Evolutionary conservation across 2,113 vertebrate genomes (phyloP), one percentile per base, ranked within the genome.

Genomic region (Peucedramus taeniatus): DNA sequence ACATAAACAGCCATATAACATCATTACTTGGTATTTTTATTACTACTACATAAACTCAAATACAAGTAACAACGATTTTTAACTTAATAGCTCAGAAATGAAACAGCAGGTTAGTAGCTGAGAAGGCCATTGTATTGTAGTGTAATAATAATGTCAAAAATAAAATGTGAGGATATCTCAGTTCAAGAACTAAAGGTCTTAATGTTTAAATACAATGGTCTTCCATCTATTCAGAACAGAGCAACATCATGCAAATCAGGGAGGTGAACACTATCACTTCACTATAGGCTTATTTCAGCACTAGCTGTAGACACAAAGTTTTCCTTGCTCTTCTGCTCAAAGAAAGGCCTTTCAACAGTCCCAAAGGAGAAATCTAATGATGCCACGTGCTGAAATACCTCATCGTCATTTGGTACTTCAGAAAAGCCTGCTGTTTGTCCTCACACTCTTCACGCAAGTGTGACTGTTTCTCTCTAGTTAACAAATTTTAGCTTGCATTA

Each of bases 271-370:
- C 71, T 90, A 89, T 83, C 50, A 86, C 66, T 93, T 56, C 19
- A 44, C 91, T 90, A 50, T 8, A 97, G 89, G 97, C 94, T 98
- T 98, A 98, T 96, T 98, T 96, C 89, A 95, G 86, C 95, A 95
- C 86, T 39, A 81, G 87, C 63, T 93, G 75, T 31, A 53, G 97
- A 96, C 15, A 3, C 27, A 26, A 89, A 71, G 95, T 96, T 97
- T 92, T 95, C 97, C 95, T 96, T 85, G 40, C 22, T 97, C 93
- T 98, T 96, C 89, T 96, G 93, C 91, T 95, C 69, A n/a, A 90
- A 93, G 54, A 87, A 92, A 91, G 91, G 95, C 88, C 91, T 97
- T 98, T 94, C 93, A 91, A 79, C 94, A 97, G 91, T 56, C 93
- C 94, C 93, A 94, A 90, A 95, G 80, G 91, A 85, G 87, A 94